Conservation (phyloP, 2,797 vertebrate genomes). For the Sebastiscus albofasciatus region DNA sequence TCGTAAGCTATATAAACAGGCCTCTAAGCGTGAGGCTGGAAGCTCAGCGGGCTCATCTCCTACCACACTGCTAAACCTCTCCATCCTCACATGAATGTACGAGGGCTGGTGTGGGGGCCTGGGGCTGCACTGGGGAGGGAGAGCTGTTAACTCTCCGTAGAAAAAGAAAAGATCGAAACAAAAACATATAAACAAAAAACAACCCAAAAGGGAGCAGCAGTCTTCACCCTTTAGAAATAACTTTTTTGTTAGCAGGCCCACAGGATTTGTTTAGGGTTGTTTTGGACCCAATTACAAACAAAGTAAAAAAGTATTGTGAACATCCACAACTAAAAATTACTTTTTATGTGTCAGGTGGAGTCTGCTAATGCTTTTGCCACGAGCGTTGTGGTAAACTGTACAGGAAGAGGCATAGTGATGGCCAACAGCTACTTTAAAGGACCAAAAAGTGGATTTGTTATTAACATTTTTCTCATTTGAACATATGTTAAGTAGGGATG, state of each 20-base stretch:
- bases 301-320: slow-evolving; percentile 18
- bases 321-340: neutral
- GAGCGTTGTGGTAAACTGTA: neutral
- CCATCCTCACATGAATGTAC: slow-evolving; percentile 26
- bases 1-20: slow-evolving; percentile 61
- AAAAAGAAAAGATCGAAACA: slow-evolving; percentile 17
- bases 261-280: slow-evolving; percentile 21
- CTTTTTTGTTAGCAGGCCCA: neutral
- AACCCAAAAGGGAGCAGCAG: slow-evolving; percentile 6
- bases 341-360: neutral
- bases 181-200: slow-evolving; percentile 32
- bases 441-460: neutral
- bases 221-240: slow-evolving; percentile 11
- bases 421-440: neutral
- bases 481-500: neutral
- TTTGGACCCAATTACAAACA: slow-evolving; percentile 22
- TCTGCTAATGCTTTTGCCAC: neutral
- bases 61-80: slow-evolving; percentile 39
- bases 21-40: slow-evolving; percentile 46
- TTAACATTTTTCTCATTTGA: neutral
- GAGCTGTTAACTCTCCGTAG: slow-evolving; percentile 18
- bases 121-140: slow-evolving; percentile 14
- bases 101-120: slow-evolving; percentile 17
- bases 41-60: slow-evolving; percentile 57
- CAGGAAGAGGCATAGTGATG: neutral